phyloP scores from a whole-genome alignment of 2,888 invertebrate genomes.

The Deroplatys truncata region DNA sequence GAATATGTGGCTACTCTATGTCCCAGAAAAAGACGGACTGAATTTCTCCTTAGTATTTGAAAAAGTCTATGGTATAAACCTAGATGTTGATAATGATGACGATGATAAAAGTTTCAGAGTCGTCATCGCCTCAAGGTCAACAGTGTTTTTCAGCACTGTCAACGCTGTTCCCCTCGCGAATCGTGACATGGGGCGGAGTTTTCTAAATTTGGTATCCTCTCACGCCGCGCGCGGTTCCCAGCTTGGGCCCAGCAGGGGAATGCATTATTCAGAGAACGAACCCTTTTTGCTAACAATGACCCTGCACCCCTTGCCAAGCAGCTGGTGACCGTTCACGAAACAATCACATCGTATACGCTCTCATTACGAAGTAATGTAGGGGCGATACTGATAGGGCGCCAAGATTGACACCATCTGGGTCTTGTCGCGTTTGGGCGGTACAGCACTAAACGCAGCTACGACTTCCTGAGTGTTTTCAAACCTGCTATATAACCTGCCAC shows the following conservation, averaged over 20 bases:
- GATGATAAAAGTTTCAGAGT: too few species aligned
- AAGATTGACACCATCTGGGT: background rate
- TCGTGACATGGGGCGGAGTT: background rate
- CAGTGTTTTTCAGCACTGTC: background rate
- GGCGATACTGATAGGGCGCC: background rate
- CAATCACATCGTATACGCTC: background rate
- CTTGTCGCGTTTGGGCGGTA: background rate
- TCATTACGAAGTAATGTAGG: background rate
- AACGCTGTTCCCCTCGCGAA: background rate
- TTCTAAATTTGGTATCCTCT: background rate
- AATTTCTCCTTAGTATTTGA: too few species aligned
- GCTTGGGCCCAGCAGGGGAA: background rate
- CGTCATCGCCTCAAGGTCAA: background rate
- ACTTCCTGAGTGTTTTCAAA: too few species aligned
- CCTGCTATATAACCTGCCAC: too few species aligned
- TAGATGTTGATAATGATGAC: too few species aligned
- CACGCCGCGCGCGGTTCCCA: background rate
- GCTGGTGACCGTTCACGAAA: constrained; percentile 1
- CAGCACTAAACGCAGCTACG: too few species aligned
- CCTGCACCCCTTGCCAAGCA: background rate
- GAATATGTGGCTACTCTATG: too few species aligned
- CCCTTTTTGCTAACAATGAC: background rate
- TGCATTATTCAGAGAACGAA: constrained; percentile 8
- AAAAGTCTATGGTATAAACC: too few species aligned
- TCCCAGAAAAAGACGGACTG: too few species aligned